Conservation (phyloP, 2,888 invertebrate species). For the Synanthedon andrenaeformis region DNA sequence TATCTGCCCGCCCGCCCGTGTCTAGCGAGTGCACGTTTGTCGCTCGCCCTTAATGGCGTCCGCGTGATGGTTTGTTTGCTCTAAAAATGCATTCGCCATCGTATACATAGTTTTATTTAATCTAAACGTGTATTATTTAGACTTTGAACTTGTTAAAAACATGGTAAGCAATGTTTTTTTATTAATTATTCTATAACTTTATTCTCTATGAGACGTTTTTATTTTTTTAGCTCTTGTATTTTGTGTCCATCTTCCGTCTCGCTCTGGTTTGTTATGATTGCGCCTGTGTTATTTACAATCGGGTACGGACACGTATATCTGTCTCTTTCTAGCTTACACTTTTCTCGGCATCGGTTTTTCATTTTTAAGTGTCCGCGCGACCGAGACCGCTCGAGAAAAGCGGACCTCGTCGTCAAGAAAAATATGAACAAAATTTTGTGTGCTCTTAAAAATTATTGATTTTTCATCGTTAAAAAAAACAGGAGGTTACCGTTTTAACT, state of each 20-base stretch:
- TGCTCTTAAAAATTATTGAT: constrained; percentile 68
- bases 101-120: constrained; percentile 17
- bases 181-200: constrained; percentile 5
- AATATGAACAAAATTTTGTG: constrained; percentile 57
- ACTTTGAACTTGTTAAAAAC: background rate
- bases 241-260: constrained; percentile 36
- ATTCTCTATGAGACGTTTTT: constrained; percentile 38
- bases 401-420: constrained; percentile 45
- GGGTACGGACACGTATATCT: constrained; percentile 34
- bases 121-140: background rate
- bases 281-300: constrained; percentile 62
- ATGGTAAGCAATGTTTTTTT: constrained; percentile 16
- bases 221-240: constrained; percentile 34
- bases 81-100: constrained; percentile 50
- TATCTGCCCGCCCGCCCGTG: too few relatives aligned
- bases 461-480: constrained; percentile 58
- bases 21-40: background rate
- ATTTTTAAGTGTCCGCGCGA: constrained; percentile 57
- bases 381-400: constrained; percentile 42
- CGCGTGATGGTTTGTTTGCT: constrained; percentile 39
- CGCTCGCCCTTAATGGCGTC: constrained; percentile 50
- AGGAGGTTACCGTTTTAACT: constrained; percentile 21
- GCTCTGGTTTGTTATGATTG: constrained; percentile 59
- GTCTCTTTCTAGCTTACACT: constrained; percentile 53
- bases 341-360: constrained; percentile 63